These are phyloP conservation scores for Globodera rostochiensis DNA, from an alignment of 1,140 invertebrate genomes.

Conservation along the genomic window DNA sequence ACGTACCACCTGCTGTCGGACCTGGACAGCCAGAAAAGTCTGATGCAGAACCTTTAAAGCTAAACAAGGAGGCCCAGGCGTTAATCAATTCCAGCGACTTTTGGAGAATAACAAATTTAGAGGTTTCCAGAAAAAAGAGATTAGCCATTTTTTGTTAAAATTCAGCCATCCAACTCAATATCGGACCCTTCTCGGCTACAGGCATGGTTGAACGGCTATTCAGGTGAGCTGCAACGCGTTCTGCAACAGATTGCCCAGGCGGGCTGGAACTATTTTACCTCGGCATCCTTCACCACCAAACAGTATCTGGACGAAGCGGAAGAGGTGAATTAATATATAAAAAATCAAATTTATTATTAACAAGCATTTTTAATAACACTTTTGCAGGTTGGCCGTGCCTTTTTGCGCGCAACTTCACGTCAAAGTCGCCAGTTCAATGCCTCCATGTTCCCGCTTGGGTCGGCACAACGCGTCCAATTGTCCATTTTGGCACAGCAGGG, in stretches of 20 bases:
- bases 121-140: slow-evolving; percentile 20
- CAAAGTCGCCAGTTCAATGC: slow-evolving; percentile 48
- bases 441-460: slow-evolving; percentile 8
- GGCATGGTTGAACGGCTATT: slow-evolving; percentile 49
- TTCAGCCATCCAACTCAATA: slow-evolving; percentile 40
- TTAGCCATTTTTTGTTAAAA: not conserved
- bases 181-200: slow-evolving; percentile 23
- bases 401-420: slow-evolving; percentile 38
- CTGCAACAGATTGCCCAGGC: slow-evolving; percentile 49
- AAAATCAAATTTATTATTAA: not conserved
- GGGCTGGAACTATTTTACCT: slow-evolving; percentile 56
- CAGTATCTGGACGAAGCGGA: slow-evolving; percentile 51
- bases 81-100: slow-evolving; percentile 53
- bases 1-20: slow-evolving; percentile 34
- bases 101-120: slow-evolving; percentile 44
- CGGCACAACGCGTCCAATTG: slow-evolving; percentile 32
- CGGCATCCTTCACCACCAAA: slow-evolving; percentile 53
- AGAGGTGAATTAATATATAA: slow-evolving; percentile 33
- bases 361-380: not conserved
- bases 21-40: not conserved
- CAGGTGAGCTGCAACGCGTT: slow-evolving; percentile 42
- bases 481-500: slow-evolving; percentile 45
- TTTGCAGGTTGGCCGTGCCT: slow-evolving; percentile 44
- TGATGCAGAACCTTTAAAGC: slow-evolving; percentile 26
- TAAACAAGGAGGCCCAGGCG: slow-evolving; percentile 50